These are phyloP conservation scores for Sebastes hubbsi DNA, from an alignment of 2,797 vertebrate species.

Conservation along the genomic window DNA sequence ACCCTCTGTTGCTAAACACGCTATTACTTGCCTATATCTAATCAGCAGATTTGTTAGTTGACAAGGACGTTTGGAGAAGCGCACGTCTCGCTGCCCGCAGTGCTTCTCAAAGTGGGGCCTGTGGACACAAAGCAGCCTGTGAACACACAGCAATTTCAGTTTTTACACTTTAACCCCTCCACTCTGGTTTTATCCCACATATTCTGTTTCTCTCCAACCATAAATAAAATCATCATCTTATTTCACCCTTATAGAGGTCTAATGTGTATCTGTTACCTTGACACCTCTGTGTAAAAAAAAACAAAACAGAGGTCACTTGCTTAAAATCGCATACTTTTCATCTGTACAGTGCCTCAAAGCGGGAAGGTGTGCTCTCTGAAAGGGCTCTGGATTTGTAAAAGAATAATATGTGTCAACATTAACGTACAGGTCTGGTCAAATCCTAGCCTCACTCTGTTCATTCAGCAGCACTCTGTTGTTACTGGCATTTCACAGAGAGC, in stretches of 20 bases:
- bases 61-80: constrained; percentile 32
- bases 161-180: constrained; percentile 18
- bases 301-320: background rate
- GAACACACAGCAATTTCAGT: constrained; percentile 10
- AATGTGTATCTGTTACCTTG: constrained; percentile 21
- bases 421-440: constrained; percentile 63
- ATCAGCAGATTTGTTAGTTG: constrained; percentile 45
- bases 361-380: constrained; percentile 1
- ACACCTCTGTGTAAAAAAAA: background rate
- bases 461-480: constrained; percentile 34
- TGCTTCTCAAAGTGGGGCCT: constrained; percentile 7
- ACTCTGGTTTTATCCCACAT: constrained; percentile 4
- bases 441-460: constrained; percentile 24
- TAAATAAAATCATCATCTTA: constrained; percentile 1
- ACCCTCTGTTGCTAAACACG: constrained; percentile 36
- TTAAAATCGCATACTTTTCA: constrained; percentile 20
- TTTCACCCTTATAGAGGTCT: constrained; percentile 1
- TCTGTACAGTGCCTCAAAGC: constrained; percentile 1
- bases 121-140: constrained; percentile 20
- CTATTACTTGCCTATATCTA: constrained; percentile 45
- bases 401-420: constrained; percentile 48
- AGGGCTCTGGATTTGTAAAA: constrained; percentile 27
- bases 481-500: constrained; percentile 43
- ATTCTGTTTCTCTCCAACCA: constrained; percentile 7
- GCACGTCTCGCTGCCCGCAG: background rate